These are phyloP conservation scores for Scolopax rusticola DNA, from an alignment of 2,797 vertebrate species.

Conservation along the genomic window DNA sequence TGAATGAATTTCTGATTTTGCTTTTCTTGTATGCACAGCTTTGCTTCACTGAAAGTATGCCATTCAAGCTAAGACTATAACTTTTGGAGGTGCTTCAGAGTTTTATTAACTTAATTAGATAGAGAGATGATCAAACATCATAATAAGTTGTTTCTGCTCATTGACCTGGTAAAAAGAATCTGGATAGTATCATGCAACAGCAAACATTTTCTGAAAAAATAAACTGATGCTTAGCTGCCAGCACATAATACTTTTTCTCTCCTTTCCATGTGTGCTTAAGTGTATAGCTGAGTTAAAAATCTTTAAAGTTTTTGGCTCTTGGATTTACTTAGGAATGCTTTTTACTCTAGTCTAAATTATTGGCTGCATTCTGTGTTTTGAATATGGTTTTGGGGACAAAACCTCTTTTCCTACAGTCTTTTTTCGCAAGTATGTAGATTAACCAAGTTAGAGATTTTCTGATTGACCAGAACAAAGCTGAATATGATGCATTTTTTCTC, in stretches of 20 bases:
- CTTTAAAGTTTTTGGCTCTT: neutral
- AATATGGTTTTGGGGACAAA: neutral
- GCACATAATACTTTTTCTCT: rapidly evolving
- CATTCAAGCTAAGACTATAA: neutral
- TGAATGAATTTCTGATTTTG: neutral
- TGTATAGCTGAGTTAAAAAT: neutral
- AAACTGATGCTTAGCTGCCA: neutral
- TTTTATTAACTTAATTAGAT: neutral
- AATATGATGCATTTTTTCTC: neutral
- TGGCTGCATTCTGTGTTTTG: neutral
- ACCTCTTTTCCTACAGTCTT: neutral
- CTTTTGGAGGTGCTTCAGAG: neutral
- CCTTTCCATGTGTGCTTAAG: neutral
- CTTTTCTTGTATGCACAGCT: neutral
- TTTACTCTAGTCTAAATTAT: neutral
- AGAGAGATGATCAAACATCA: neutral
- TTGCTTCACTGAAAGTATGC: neutral
- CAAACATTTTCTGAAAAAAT: neutral
- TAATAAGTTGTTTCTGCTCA: neutral
- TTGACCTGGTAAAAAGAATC: neutral
- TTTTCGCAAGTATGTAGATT: neutral
- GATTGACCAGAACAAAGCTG: neutral
- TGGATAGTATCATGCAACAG: neutral
- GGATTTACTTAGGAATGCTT: rapidly evolving
- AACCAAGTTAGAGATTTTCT: rapidly evolving